Evolutionary conservation across 2,113 vertebrate genomes (phyloP).

Genomic region (Phrynosoma platyrhinos): DNA sequence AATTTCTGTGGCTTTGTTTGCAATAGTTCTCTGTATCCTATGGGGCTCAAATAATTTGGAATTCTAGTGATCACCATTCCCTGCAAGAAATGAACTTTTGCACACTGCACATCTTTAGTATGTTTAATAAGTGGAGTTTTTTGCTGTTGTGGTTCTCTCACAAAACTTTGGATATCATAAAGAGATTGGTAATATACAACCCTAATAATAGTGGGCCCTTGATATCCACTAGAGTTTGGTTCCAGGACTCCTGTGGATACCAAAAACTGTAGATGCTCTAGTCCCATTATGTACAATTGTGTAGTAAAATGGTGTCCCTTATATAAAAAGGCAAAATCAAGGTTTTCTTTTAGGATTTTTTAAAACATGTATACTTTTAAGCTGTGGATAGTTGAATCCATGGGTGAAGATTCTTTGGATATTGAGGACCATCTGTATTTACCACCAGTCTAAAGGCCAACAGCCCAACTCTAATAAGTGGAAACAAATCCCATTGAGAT

Average conservation of each 20-base stretch:
- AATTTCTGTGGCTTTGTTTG: neutral
- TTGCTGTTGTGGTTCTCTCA: too few relatives aligned
- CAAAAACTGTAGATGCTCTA: too few relatives aligned
- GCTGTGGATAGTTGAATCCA: too few relatives aligned
- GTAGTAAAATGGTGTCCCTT: too few relatives aligned
- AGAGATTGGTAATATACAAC: neutral
- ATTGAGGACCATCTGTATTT: neutral
- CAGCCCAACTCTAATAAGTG: neutral
- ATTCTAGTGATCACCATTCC: neutral
- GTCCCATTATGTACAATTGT: too few relatives aligned
- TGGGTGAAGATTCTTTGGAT: too few relatives aligned
- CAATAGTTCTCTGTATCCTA: neutral
- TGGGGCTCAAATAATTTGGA: neutral
- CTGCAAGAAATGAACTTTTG: slow-evolving; percentile 18
- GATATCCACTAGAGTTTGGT: too few relatives aligned
- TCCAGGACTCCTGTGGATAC: too few relatives aligned
- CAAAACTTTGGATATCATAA: neutral
- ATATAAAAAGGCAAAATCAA: too few relatives aligned
- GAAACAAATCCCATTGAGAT: neutral
- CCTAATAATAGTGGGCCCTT: neutral
- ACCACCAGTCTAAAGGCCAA: neutral
- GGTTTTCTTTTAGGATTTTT: too few relatives aligned
- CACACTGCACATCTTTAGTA: neutral
- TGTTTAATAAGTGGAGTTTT: too few relatives aligned
- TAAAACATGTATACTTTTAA: too few relatives aligned